These are phyloP conservation scores for Aphidius ervi DNA, from an alignment of 1,140 invertebrate genomes.

Conservation along the genomic window DNA sequence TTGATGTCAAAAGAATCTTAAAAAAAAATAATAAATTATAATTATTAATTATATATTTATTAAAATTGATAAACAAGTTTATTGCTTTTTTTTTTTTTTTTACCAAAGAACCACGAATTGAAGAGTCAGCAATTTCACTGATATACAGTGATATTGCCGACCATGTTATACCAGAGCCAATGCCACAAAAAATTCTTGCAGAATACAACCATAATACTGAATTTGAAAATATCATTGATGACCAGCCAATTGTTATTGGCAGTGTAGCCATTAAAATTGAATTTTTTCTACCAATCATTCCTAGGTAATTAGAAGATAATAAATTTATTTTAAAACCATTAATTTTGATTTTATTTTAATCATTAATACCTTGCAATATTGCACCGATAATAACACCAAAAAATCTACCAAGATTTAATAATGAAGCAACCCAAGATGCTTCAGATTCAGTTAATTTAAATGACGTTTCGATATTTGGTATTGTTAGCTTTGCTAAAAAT, in stretches of 20 bases:
- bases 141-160: slow-evolving; percentile 51
- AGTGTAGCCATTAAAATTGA: slow-evolving; percentile 50
- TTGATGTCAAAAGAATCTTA: slow-evolving; percentile 56
- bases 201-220: slow-evolving; percentile 45
- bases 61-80: not conserved
- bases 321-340: not conserved
- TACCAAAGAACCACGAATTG: slow-evolving; percentile 58
- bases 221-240: slow-evolving; percentile 47
- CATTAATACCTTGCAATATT: slow-evolving; percentile 40
- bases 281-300: slow-evolving; percentile 55
- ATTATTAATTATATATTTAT: not conserved
- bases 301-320: too few relatives aligned
- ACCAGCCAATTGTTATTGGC: slow-evolving; percentile 54
- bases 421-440: slow-evolving; percentile 47
- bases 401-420: slow-evolving; percentile 45
- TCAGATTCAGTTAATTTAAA: slow-evolving; percentile 39
- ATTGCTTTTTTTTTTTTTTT: slow-evolving; percentile 31
- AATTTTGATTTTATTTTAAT: slow-evolving; percentile 7
- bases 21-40: slow-evolving; percentile 7
- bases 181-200: slow-evolving; percentile 55
- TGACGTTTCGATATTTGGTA: slow-evolving; percentile 27
- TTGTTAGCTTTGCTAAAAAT: slow-evolving; percentile 44
- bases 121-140: slow-evolving; percentile 58
- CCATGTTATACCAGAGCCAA: slow-evolving; percentile 55
- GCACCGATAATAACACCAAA: slow-evolving; percentile 39